Evolutionary conservation across 92 coral and sea anemone species (phyloP).

Genomic region (Epizoanthus ramosus): DNA sequence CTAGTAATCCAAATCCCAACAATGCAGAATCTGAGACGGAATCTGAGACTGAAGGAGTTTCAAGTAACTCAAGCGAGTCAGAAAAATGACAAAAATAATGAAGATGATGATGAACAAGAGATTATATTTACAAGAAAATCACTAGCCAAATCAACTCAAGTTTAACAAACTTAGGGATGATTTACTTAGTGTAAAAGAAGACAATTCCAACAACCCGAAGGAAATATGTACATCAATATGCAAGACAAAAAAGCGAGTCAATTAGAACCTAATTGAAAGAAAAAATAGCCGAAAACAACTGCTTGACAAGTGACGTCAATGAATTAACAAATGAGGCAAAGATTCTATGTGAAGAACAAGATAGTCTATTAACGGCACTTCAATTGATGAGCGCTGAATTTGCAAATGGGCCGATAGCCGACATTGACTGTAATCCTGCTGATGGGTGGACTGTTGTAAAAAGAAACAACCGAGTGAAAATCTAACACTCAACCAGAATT

Average conservation of each 20-base stretch:
- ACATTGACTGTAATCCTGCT: neutral
- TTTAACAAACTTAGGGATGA: neutral
- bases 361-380: slow-evolving; percentile 13
- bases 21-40: too few relatives aligned
- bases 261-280: neutral
- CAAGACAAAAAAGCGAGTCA: slow-evolving; percentile 7
- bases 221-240: slow-evolving; percentile 3
- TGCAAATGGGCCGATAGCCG: neutral
- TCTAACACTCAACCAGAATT: neutral
- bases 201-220: neutral
- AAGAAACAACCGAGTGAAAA: neutral
- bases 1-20: too few relatives aligned
- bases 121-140: neutral
- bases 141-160: neutral
- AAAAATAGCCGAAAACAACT: neutral
- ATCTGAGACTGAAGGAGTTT: too few relatives aligned
- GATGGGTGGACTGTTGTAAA: neutral
- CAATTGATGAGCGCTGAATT: neutral
- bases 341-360: neutral
- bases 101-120: too few relatives aligned
- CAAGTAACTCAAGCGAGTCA: too few relatives aligned
- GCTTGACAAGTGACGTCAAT: neutral
- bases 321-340: neutral
- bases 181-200: neutral
- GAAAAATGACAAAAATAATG: too few relatives aligned